Base-by-base conservation (phyloP, 2,888 invertebrate species). In the Galerucella calmariensis region DNA sequence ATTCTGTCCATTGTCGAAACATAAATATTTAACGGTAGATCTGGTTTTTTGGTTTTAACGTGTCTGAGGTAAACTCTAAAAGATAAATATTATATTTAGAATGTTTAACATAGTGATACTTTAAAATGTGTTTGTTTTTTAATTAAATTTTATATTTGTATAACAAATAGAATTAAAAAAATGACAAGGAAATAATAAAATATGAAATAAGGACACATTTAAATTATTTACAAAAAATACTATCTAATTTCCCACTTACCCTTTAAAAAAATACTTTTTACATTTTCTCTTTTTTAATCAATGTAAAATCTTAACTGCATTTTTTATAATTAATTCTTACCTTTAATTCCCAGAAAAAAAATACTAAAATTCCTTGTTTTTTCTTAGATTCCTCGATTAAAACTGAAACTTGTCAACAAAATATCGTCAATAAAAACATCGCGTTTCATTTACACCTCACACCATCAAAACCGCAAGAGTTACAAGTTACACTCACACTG, bases 401-500 rank as follows among this genome's bases (percentile, higher is more conserved):
- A 51, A 51, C 35, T 8, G 35, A 14, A 48, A 11, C 4, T 14
- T 51, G n/a, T 51, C 51, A 51, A 14, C 51, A n/a, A n/a, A 51
- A 2, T 10, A 6, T n/a, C 14, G n/a, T n/a, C 1, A 8, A 1
- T n/a, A 5, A 51, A 51, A 51, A 20, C 56, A 56, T 56, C 20
- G 20, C 56, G 56, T 16, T 10, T 1, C 6, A 14, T n/a, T 53
- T n/a, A 4, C 53, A 56, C n/a, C 56, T 20, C 20, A 20, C 56
- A 9, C 16, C 9, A 10, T 20, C 56, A 27, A 61, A 69, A 61
- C 51, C 48, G 10, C 24, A 24, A 59, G 51, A 69, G 69, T 61
- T 61, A 61, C 61, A 69, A n/a, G n/a, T n/a, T n/a, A n/a, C n/a
- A n/a, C n/a, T n/a, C n/a, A n/a, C n/a, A n/a, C 69, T 69, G 48